Percentiles rank a stretch among this genome's conserved stretches.
phyloP scores from a whole-genome alignment of 1,140 invertebrate genomes.

The Charaxes varanes region DNA sequence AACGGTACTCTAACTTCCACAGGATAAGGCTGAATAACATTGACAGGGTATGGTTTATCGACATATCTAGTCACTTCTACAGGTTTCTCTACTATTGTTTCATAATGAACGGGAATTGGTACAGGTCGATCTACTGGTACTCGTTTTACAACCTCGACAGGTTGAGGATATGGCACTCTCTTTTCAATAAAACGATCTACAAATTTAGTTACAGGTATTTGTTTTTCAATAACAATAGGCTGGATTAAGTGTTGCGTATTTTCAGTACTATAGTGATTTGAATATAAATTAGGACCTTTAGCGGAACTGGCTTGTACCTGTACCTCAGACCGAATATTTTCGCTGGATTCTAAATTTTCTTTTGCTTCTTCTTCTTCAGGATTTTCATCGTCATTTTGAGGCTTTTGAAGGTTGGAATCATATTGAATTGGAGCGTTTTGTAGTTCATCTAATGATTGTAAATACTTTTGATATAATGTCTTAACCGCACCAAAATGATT shows the following conservation, averaged over 20 bases:
- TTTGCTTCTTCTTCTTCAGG: constrained; percentile 29
- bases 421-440: constrained; percentile 39
- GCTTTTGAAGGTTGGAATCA: constrained; percentile 28
- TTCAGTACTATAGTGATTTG: constrained; percentile 28
- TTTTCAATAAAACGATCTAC: constrained; percentile 75
- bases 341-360: constrained; percentile 42
- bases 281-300: constrained; percentile 32
- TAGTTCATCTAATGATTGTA: constrained; percentile 33
- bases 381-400: constrained; percentile 26
- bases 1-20: no score
- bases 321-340: constrained; percentile 40
- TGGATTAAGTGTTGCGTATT: constrained; percentile 42
- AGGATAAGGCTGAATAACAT: no score
- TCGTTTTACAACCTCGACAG: constrained; percentile 65
- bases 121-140: constrained; percentile 70
- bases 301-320: constrained; percentile 30
- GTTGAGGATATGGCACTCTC: constrained; percentile 70
- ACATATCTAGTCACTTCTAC: constrained; percentile 69
- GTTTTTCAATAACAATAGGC: constrained; percentile 71
- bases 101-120: constrained; percentile 67
- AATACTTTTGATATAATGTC: constrained; percentile 47
- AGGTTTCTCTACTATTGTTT: constrained; percentile 70
- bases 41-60: no score
- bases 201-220: constrained; percentile 69
- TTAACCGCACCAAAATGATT: constrained; percentile 33